These are phyloP conservation scores for Epizoanthus rinbou DNA, from an alignment of 92 coral and sea anemone species.

Conservation along the genomic window DNA sequence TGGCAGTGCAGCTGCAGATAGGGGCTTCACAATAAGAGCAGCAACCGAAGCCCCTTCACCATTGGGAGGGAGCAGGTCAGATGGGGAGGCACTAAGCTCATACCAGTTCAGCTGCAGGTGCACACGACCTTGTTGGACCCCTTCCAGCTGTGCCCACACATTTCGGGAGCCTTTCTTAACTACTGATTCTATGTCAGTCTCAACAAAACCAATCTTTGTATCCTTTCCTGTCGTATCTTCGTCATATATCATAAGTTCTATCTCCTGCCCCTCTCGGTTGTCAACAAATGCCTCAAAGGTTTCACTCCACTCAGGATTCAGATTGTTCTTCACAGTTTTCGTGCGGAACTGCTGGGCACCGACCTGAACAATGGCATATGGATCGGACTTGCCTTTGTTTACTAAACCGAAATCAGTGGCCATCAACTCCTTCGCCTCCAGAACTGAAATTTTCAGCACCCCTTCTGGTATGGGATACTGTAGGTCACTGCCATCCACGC, in stretches of 20 bases:
- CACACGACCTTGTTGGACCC: conserved; percentile 82
- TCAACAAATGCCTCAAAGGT: conserved; percentile 93
- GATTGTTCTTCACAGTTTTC: conserved; percentile 65
- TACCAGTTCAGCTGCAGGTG: conserved; percentile 83
- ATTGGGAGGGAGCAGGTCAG: conserved; percentile 62
- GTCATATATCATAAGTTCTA: conserved; percentile 75
- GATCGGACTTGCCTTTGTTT: conserved; percentile 95
- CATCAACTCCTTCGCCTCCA: conserved; percentile 81
- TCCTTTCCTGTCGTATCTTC: conserved; percentile 91
- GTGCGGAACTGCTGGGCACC: conserved; percentile 97
- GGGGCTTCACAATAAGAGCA: conserved; percentile 81
- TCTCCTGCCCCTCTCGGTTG: conserved; percentile 87
- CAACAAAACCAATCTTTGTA: conserved; percentile 76
- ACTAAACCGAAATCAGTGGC: conserved; percentile 84
- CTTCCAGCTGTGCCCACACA: conserved; percentile 92
- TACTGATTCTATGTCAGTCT: conserved; percentile 74
- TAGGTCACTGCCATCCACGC: conserved; percentile 91
- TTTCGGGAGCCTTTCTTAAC: conserved; percentile 84
- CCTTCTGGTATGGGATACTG: conserved; percentile 98
- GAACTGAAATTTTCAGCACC: conserved; percentile 80
- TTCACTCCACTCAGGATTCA: conserved; percentile 93
- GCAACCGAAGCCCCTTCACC: conserved; percentile 74
- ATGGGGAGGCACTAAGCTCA: conserved; percentile 55
- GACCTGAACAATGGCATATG: conserved; percentile 73
- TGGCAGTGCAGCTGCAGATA: conserved; percentile 77